Percentiles rank a stretch among this genome's conserved stretches.
phyloP scores from a whole-genome alignment of 2,113 vertebrate genomes.

The Dasypus novemcinctus region DNA sequence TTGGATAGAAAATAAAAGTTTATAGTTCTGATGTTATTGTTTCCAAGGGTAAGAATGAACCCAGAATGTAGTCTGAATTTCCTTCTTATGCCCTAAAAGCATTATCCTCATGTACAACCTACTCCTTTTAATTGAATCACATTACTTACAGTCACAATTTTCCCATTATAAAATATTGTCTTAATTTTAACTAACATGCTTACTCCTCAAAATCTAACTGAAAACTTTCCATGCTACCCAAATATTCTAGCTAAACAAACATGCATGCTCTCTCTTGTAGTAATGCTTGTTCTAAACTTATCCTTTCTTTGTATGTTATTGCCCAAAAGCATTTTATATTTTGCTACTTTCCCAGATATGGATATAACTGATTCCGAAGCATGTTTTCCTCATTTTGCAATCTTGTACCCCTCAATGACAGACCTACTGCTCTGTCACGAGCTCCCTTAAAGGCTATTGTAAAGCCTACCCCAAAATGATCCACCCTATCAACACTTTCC shows the following conservation, averaged over 20 bases:
- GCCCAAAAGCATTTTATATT: background rate
- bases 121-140: conserved; percentile 38
- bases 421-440: background rate
- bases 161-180: conserved; percentile 61
- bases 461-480: background rate
- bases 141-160: conserved; percentile 46
- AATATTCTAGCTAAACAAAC: background rate
- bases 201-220: conserved; percentile 58
- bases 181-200: conserved; percentile 61
- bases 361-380: background rate
- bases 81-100: conserved; percentile 22
- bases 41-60: conserved; percentile 15
- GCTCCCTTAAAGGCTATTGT: background rate
- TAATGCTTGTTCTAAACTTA: background rate
- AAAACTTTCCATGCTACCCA: conserved; percentile 17
- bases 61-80: conserved; percentile 14
- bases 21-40: conserved; percentile 31
- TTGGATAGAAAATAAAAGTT: conserved; percentile 37
- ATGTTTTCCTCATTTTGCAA: background rate
- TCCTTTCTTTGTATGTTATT: background rate
- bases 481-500: background rate
- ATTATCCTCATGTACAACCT: conserved; percentile 4
- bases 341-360: background rate
- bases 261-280: background rate
- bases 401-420: background rate